A percentile compares a stretch with the other conserved stretches of the same genome.
phyloP scores from a whole-genome alignment of 2,113 vertebrate species.

The Siphamia tubifer region DNA sequence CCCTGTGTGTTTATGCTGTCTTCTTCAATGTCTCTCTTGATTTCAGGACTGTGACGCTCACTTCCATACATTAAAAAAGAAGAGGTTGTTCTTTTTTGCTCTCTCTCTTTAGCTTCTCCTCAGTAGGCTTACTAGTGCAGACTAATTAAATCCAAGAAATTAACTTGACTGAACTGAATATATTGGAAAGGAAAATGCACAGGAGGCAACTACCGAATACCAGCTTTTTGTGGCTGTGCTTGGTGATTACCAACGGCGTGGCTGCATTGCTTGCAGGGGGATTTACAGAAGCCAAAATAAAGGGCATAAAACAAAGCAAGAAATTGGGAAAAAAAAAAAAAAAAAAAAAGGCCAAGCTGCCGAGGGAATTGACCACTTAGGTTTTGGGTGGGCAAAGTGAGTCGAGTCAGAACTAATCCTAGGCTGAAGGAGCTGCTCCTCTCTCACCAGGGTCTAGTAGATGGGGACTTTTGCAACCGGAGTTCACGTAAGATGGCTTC shows the following conservation, averaged over 20 bases:
- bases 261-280: conserved; percentile 28
- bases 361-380: conserved; percentile 45
- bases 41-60: conserved; percentile 22
- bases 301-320: conserved; percentile 9
- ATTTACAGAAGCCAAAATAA: conserved; percentile 38
- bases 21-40: conserved; percentile 20
- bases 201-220: conserved; percentile 6
- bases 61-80: conserved; percentile 29
- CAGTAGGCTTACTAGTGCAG: conserved; percentile 17
- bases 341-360: conserved; percentile 21
- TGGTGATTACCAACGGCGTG: conserved; percentile 37
- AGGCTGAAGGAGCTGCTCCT: conserved; percentile 43
- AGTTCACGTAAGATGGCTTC: conserved; percentile 18
- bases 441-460: conserved; percentile 19
- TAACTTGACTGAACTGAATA: conserved; percentile 50
- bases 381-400: conserved; percentile 43
- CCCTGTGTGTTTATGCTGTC: conserved; percentile 14
- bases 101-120: conserved; percentile 28
- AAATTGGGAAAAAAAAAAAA: too few species aligned
- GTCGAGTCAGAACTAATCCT: conserved; percentile 64
- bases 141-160: conserved; percentile 64
- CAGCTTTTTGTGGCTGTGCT: conserved; percentile 19
- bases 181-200: conserved; percentile 24
- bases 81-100: neutral
- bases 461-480: conserved; percentile 19